Percentiles rank a stretch among this genome's conserved stretches.
These are phyloP conservation scores for Agrochola litura DNA, from an alignment of 2,888 invertebrate species.

Conservation along the genomic window DNA sequence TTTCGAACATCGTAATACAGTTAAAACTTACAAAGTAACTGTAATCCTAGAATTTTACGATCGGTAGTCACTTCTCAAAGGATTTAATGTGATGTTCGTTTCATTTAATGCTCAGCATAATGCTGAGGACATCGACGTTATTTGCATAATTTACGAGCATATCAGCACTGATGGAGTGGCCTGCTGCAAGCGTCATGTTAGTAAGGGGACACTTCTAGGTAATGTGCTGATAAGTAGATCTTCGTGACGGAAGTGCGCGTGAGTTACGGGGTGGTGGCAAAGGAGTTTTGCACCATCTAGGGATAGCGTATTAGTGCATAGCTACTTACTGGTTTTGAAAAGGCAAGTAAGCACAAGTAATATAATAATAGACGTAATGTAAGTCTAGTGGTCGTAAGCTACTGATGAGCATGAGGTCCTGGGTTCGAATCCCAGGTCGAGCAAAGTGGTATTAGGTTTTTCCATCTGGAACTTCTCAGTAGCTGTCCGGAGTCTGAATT, in stretches of 20 bases:
- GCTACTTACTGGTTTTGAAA: slow-evolving; percentile 8
- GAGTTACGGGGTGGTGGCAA: background rate
- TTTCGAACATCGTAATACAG: slow-evolving; percentile 54
- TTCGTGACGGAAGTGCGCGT: slow-evolving; percentile 10
- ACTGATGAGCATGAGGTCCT: too few relatives aligned
- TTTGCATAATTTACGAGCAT: slow-evolving; percentile 65
- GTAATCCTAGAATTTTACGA: slow-evolving; percentile 71
- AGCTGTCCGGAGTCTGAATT: too few relatives aligned
- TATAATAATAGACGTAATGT: background rate
- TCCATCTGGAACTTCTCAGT: too few relatives aligned
- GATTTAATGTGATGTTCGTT: slow-evolving; percentile 72
- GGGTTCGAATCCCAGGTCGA: too few relatives aligned
- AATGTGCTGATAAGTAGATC: slow-evolving; percentile 32
- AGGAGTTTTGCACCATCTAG: background rate
- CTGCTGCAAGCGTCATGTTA: slow-evolving; percentile 10
- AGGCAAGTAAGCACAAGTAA: too few relatives aligned
- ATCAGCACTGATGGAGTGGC: slow-evolving; percentile 34
- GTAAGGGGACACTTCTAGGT: slow-evolving; percentile 31
- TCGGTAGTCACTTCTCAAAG: slow-evolving; percentile 64
- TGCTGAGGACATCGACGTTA: slow-evolving; percentile 65
- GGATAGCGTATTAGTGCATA: background rate
- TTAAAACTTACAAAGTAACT: slow-evolving; percentile 68
- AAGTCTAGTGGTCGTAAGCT: too few relatives aligned
- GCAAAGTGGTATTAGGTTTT: too few relatives aligned
- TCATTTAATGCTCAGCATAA: slow-evolving; percentile 69